Base-by-base conservation (phyloP, 2,797 vertebrate genomes). In the Eulemur rubriventer region DNA sequence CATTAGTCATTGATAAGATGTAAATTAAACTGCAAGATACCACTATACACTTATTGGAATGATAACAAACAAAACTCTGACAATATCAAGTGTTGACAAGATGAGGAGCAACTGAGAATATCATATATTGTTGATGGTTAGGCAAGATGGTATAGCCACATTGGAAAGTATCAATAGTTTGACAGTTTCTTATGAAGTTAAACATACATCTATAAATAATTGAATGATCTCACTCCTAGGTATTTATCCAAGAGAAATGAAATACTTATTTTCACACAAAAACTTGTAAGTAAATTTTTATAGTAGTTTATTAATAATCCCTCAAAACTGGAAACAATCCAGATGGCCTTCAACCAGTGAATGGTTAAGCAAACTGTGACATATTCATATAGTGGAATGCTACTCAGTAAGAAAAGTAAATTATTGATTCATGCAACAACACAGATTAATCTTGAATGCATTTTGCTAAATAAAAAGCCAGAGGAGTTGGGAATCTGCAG, bases 181-280 rank as follows among this genome's bases (percentile, higher is more conserved):
- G 22, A 81, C 13, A 38, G 41, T 48, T 78, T 76, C 61, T 70
- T 65, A 78, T 41, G 59, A 84, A 61, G 16, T 28, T 14, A 52
- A 85, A 69, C 13, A 43, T 50, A 72, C 5, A 65, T 26, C 46
- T 65, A 38, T 46, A 55, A 26, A 38, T 72, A 95, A 61, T 35
- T 33, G 35, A 73, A 33, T 55, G 55, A 80, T 35, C 46, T 16
- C 6, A 63, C 7, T 52, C 14, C 18, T 65, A 70, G 18, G 28
- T 46, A 52, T 78, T 89, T 95, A 82, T 46, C 35, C 35, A 89
- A 82, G 22, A 88, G 43, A 92, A 92, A 41, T 67, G 28, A 87
- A 91, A 79, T 59, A 57, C 3, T 72, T 80, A 86, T 57, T 81
- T 95, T 95, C 89, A 73, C 7, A 90, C 17, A 78, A 50, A 90